Conservation (phyloP, 2,797 vertebrate genomes). For the Arrhamphus sclerolepis region DNA sequence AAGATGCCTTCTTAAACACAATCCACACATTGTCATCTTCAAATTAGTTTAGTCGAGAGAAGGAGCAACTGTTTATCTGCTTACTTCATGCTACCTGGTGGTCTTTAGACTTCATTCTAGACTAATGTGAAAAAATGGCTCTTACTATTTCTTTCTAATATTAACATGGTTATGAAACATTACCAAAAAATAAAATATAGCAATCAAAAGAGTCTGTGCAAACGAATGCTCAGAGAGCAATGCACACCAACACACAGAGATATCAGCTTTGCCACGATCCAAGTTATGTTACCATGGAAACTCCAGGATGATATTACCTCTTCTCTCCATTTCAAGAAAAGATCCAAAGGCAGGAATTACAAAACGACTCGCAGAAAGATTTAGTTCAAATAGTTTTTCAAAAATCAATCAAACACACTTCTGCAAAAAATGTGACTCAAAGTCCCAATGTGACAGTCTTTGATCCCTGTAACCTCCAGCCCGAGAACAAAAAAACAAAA, state of each 20-base stretch:
- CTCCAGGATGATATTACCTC: slow-evolving; percentile 43
- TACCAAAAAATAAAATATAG: slow-evolving; percentile 18
- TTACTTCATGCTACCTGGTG: neutral
- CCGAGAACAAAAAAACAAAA: slow-evolving; percentile 12
- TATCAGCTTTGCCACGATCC: slow-evolving; percentile 34
- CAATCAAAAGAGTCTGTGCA: slow-evolving; percentile 9
- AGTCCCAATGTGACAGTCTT: neutral
- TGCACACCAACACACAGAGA: slow-evolving; percentile 14
- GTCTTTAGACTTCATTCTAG: neutral
- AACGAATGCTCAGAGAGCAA: neutral
- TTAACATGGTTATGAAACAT: neutral
- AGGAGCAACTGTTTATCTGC: slow-evolving; percentile 8
- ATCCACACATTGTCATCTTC: too few species aligned
- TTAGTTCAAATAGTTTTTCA: neutral
- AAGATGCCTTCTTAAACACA: slow-evolving; percentile 1
- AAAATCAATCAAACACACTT: neutral
- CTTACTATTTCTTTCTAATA: neutral
- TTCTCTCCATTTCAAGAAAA: slow-evolving; percentile 39
- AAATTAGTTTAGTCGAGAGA: too few species aligned
- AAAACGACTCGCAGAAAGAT: slow-evolving; percentile 1
- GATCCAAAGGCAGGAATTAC: slow-evolving; percentile 9
- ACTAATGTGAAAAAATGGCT: neutral
- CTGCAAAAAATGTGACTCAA: neutral
- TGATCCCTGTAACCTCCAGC: slow-evolving; percentile 2
- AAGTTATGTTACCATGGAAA: slow-evolving; percentile 72